phyloP scores from a whole-genome alignment of 1,140 invertebrate species.

The Zeugodacus cucurbitae region DNA sequence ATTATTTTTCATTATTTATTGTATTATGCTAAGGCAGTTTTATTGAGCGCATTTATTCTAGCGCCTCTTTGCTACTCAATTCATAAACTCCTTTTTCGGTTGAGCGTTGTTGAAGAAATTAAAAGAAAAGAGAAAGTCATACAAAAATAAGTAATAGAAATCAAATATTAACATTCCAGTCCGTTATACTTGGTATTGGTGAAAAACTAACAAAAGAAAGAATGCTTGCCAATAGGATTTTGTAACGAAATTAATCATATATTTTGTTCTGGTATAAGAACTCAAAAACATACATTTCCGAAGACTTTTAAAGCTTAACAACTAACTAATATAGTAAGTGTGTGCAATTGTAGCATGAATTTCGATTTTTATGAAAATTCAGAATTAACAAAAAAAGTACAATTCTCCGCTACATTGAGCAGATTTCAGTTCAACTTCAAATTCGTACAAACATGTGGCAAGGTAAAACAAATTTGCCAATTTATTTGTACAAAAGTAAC shows the following conservation, averaged over 20 bases:
- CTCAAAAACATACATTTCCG: constrained; percentile 5
- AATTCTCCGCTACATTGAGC: background rate
- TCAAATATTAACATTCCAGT: constrained; percentile 24
- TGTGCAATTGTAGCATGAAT: background rate
- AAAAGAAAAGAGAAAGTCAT: constrained; percentile 1
- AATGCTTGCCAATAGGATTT: constrained; percentile 4
- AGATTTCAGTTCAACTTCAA: background rate
- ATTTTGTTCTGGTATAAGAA: constrained; percentile 12
- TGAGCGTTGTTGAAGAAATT: background rate
- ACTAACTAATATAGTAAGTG: background rate
- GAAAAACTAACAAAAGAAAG: constrained; percentile 41
- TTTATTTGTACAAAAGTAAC: background rate
- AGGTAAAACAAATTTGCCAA: constrained; percentile 20
- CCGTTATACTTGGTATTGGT: constrained; percentile 1
- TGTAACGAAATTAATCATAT: constrained; percentile 22
- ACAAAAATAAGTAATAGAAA: background rate
- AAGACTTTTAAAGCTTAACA: constrained; percentile 10
- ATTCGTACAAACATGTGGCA: background rate
- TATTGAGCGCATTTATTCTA: background rate
- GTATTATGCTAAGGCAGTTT: constrained; percentile 1
- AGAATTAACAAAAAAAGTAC: constrained; percentile 22
- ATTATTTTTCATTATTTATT: background rate
- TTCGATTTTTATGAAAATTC: background rate
- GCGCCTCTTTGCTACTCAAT: constrained; percentile 1
- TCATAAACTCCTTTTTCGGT: constrained; percentile 1